Percentiles rank a stretch among this genome's conserved stretches.
These are phyloP conservation scores for Erpetoichthys calabaricus DNA, from an alignment of 2,797 vertebrate genomes.

Conservation along the genomic window DNA sequence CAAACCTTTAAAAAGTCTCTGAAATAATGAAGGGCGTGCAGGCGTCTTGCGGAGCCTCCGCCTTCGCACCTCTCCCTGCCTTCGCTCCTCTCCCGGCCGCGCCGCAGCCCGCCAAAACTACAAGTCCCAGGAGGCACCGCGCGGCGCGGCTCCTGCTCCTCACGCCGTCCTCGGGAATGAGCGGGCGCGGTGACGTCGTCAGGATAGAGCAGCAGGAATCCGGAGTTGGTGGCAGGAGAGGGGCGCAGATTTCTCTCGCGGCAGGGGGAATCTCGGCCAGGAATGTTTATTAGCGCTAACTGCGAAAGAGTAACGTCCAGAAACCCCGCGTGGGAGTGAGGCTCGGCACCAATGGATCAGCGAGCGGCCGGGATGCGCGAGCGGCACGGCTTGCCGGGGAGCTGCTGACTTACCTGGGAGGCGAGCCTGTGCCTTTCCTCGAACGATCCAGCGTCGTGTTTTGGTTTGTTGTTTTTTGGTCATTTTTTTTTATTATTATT, in stretches of 20 bases:
- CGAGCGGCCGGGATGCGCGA: constrained; percentile 3
- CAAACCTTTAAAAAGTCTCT: no score
- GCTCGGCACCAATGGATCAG: not conserved
- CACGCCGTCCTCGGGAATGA: constrained; percentile 27
- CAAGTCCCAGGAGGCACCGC: not conserved
- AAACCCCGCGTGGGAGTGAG: not conserved
- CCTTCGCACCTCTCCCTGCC: no score
- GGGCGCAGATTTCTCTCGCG: constrained; percentile 13
- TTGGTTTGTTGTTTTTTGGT: not conserved
- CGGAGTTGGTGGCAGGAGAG: constrained; percentile 29
- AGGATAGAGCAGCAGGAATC: constrained; percentile 20
- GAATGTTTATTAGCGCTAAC: not conserved
- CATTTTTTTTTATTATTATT: constrained; percentile 2
- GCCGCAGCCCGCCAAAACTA: not conserved
- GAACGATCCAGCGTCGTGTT: not conserved
- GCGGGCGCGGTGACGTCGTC: constrained; percentile 26
- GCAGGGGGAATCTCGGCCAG: constrained; percentile 12
- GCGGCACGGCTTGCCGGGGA: constrained; percentile 6
- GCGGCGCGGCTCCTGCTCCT: constrained; percentile 16
- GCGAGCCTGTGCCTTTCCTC: not conserved
- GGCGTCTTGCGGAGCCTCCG: no score
- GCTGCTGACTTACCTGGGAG: constrained; percentile 15
- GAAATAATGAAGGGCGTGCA: no score
- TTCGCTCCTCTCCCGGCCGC: no score
- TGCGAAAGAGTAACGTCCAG: not conserved